phyloP scores from a whole-genome alignment of 2,797 vertebrate species.

The Lacerta viridis region DNA sequence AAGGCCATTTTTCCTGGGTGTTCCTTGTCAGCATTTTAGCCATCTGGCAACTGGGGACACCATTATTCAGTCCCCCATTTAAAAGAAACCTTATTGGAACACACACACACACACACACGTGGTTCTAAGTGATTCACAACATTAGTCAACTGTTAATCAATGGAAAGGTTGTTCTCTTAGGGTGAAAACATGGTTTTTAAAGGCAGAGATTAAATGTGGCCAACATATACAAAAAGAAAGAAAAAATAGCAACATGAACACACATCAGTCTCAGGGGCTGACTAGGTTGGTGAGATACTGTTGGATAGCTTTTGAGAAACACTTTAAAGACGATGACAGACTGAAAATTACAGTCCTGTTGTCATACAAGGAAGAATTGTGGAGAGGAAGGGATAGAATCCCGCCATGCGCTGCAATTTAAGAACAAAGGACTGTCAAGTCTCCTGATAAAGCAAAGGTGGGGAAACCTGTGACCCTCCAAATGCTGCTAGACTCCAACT shows the following conservation, averaged over 20 bases:
- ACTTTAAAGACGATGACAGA: conserved; percentile 30
- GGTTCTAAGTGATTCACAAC: conserved; percentile 53
- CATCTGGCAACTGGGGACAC: conserved; percentile 47
- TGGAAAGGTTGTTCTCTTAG: background rate
- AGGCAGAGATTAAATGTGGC: conserved; percentile 23
- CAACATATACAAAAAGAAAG: background rate
- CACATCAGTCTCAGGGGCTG: conserved; percentile 25
- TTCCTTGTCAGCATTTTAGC: conserved; percentile 46
- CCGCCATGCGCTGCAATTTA: conserved; percentile 14
- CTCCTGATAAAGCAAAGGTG: conserved; percentile 4
- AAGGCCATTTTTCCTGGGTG: conserved; percentile 42
- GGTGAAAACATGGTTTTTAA: conserved; percentile 49
- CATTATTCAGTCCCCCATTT: conserved; percentile 58
- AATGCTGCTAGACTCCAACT: too few relatives aligned
- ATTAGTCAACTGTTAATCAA: conserved; percentile 48
- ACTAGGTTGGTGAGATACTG: conserved; percentile 47
- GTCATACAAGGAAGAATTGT: background rate
- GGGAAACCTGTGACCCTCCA: too few relatives aligned
- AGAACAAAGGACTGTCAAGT: conserved; percentile 2
- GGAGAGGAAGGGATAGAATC: background rate
- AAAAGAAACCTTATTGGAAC: conserved; percentile 43
- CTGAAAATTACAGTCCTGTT: conserved; percentile 28
- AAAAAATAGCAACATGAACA: background rate
- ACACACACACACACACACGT: background rate
- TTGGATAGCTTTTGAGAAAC: conserved; percentile 40